Conservation (phyloP, 2,113 vertebrate genomes). For the Syrrhaptes paradoxus region DNA sequence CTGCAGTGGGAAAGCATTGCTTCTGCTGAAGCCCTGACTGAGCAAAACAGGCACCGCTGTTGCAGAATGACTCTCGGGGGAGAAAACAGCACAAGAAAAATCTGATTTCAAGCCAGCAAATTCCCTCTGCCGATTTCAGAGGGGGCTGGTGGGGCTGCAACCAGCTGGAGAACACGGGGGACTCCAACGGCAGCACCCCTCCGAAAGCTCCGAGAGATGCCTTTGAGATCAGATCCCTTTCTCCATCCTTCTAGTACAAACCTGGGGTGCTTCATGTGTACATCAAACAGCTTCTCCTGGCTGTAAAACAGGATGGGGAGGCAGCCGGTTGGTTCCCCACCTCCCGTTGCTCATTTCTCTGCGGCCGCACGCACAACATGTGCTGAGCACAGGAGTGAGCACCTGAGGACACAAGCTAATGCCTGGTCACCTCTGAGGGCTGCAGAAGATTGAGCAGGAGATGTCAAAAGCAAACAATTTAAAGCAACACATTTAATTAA, state of each 20-base stretch:
- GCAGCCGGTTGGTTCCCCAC: not conserved
- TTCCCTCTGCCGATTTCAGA: not conserved
- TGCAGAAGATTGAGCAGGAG: constrained; percentile 38
- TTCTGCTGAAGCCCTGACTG: not conserved
- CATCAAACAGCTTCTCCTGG: not conserved
- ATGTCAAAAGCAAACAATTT: constrained; percentile 73
- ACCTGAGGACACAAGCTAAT: not conserved
- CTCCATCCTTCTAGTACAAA: not conserved
- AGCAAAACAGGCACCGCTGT: not conserved
- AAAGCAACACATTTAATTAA: constrained; percentile 79
- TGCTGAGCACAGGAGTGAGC: not conserved
- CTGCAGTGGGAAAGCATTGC: too few species aligned
- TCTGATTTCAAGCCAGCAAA: not conserved
- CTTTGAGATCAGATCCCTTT: not conserved
- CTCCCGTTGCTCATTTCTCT: not conserved
- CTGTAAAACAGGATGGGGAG: not conserved
- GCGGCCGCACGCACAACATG: not conserved
- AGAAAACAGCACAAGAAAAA: not conserved
- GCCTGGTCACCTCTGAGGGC: constrained; percentile 38
- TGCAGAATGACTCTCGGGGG: rapidly evolving
- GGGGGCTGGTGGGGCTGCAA: not conserved
- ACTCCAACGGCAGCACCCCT: not conserved
- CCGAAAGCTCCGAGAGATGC: not conserved
- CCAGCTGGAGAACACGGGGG: not conserved
- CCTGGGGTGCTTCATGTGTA: not conserved